Conservation (phyloP, 2,797 vertebrate genomes). For the Cynopterus sphinx region DNA sequence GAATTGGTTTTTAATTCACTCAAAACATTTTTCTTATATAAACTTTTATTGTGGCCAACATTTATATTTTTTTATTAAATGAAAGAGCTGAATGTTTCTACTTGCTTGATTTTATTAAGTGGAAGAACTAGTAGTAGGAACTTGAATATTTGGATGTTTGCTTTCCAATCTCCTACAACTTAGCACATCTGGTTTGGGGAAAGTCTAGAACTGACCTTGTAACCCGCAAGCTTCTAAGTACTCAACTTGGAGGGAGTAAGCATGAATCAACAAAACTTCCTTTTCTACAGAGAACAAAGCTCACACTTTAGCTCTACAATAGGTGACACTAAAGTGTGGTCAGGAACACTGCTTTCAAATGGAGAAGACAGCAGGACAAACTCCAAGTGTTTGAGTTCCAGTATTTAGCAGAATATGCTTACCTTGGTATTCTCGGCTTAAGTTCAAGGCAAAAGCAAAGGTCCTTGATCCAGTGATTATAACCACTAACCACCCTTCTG, state of each 20-base stretch:
- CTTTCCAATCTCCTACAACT: neutral
- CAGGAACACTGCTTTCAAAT: conserved; percentile 12
- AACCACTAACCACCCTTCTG: neutral
- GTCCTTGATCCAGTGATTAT: neutral
- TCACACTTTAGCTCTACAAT: conserved; percentile 33
- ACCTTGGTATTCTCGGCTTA: conserved; percentile 4
- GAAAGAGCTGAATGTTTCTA: neutral
- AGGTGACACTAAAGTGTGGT: neutral
- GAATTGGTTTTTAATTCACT: neutral
- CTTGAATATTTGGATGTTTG: neutral
- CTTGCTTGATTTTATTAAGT: neutral
- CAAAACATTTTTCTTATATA: neutral
- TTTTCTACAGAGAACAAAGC: neutral
- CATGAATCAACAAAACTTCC: neutral
- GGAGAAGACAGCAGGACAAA: neutral
- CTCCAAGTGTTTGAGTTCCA: conserved; percentile 4
- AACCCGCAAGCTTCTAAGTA: neutral
- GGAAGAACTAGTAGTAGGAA: neutral
- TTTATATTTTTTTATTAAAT: neutral
- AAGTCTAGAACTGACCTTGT: neutral
- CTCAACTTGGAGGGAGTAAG: neutral
- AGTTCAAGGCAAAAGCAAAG: conserved; percentile 26
- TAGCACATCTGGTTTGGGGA: neutral
- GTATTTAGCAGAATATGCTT: neutral
- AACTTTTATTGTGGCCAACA: neutral